Base-by-base conservation (phyloP, 2,888 invertebrate genomes). In the Caenorhabditis zanzibari region DNA sequence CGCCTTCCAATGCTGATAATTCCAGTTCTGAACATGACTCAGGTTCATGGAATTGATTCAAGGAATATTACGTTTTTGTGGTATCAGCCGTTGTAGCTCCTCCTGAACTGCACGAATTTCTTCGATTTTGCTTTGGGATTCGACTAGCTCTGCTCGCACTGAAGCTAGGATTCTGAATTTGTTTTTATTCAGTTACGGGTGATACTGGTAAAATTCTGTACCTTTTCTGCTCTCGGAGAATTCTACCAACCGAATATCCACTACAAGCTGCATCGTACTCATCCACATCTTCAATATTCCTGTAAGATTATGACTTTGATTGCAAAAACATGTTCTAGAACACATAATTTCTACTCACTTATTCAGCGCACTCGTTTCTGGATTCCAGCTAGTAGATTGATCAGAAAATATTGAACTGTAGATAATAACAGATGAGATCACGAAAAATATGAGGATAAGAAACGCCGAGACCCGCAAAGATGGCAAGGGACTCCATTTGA, bases 261-360 rank as follows among this genome's bases (percentile, higher is more conserved):
- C 85, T 86, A 49, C 86, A 86, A 3, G 96, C 41, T 96, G 97
- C 94, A 96, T 97, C 94, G 96, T 96, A 93, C 95, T 96, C 28
- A 96, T 96, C 93, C 96, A 76, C 19, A 12, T 80, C 22, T 47
- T 84, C 83, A n/a, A 71, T 24, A 6, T 63, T 75, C 49, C 81
- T 81, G 22, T 12, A 73, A 73, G 32, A n/a, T n/a, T n/a, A n/a
- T n/a, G n/a, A n/a, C n/a, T n/a, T n/a, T n/a, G n/a, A n/a, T n/a
- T n/a, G n/a, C n/a, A n/a, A n/a, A n/a, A n/a, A n/a, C n/a, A n/a
- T n/a, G n/a, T n/a, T n/a, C n/a, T n/a, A n/a, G n/a, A n/a, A n/a
- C n/a, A n/a, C n/a, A n/a, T n/a, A 56, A 61, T 9, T 10, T 19
- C 69, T 71, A 26, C 77, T 71, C 22, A 77, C 77, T 63, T 32